Evolutionary conservation across 2,797 vertebrate genomes (phyloP).

Genomic region (Chelmon rostratus): DNA sequence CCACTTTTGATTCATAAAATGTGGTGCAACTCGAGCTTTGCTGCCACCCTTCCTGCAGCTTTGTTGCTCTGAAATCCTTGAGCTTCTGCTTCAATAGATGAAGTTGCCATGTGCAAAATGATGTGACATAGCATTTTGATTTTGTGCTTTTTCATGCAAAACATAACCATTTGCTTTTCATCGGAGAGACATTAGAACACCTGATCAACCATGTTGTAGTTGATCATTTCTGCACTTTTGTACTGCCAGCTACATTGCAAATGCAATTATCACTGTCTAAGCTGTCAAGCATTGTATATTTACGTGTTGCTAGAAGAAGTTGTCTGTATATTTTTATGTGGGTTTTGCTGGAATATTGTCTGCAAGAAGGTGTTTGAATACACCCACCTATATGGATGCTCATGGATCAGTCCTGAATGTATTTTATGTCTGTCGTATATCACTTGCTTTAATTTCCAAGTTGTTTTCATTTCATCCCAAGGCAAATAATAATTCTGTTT

Average conservation of each 20-base stretch:
- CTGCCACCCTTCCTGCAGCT: constrained; percentile 66
- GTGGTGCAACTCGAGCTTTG: constrained; percentile 62
- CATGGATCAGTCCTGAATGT: constrained; percentile 55
- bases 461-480: constrained; percentile 74
- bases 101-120: constrained; percentile 58
- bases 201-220: constrained; percentile 71
- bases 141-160: constrained; percentile 71
- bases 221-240: constrained; percentile 71
- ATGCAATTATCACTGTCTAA: constrained; percentile 81
- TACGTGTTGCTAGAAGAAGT: constrained; percentile 51
- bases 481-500: constrained; percentile 62
- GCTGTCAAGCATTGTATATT: constrained; percentile 51
- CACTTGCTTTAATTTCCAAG: constrained; percentile 61
- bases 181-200: constrained; percentile 62
- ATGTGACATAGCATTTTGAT: constrained; percentile 62
- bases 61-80: constrained; percentile 56
- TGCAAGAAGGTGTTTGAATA: constrained; percentile 42
- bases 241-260: constrained; percentile 98
- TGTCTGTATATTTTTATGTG: constrained; percentile 56
- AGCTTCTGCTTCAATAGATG: constrained; percentile 65
- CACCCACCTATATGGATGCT: constrained; percentile 55
- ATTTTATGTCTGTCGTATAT: constrained; percentile 58
- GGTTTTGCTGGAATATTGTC: constrained; percentile 61
- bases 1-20: constrained; percentile 35
- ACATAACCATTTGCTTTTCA: constrained; percentile 77